These are phyloP conservation scores for Dermochelys coriacea DNA, from an alignment of 2,797 vertebrate species.

Conservation along the genomic window DNA sequence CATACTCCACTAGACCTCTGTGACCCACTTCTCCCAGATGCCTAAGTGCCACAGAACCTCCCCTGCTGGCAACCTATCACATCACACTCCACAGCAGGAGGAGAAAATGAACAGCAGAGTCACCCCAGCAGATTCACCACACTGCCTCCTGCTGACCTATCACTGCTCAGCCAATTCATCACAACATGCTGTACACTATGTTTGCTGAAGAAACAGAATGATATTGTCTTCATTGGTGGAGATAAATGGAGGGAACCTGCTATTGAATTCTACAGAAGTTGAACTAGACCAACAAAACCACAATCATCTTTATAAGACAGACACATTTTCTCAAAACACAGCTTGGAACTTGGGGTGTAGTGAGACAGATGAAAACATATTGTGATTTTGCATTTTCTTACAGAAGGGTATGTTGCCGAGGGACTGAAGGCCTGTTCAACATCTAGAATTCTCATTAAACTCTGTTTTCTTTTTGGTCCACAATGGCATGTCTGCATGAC, in stretches of 20 bases:
- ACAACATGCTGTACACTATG: fast-evolving
- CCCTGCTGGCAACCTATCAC: neutral
- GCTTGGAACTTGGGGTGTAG: neutral
- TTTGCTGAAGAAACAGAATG: neutral
- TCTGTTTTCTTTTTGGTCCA: neutral
- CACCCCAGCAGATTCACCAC: neutral
- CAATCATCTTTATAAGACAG: neutral
- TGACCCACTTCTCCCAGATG: neutral
- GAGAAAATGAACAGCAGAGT: neutral
- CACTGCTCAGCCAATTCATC: fast-evolving
- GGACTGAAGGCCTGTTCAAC: neutral
- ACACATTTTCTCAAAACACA: neutral
- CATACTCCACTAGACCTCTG: neutral
- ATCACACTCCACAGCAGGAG: neutral
- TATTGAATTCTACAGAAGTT: neutral
- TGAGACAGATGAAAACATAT: neutral
- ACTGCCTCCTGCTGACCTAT: neutral
- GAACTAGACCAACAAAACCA: neutral
- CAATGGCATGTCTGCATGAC: no score
- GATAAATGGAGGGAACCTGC: neutral
- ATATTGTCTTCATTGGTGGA: neutral
- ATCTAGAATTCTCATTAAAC: neutral
- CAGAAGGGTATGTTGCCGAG: neutral
- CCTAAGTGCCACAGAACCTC: neutral
- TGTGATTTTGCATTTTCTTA: neutral